Conservation (phyloP, 2,888 invertebrate species). For the Dusona sp. region DNA sequence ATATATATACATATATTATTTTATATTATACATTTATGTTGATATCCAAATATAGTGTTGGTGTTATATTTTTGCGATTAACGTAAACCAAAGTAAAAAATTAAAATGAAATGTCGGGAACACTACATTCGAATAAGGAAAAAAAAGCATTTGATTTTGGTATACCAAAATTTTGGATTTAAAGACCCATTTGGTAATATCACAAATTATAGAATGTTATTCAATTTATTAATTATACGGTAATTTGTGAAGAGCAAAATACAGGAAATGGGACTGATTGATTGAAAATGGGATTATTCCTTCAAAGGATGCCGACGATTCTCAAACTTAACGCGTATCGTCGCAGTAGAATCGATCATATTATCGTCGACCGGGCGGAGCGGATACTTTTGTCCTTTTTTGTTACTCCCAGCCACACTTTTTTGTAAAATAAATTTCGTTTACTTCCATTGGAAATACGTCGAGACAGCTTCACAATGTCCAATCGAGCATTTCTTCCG, state of each 20-base stretch:
- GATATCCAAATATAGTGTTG: not conserved
- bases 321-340: conserved; percentile 57
- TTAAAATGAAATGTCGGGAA: not conserved
- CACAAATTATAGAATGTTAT: not conserved
- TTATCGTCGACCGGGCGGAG: conserved; percentile 74
- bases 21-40: not conserved
- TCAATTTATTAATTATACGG: too few species aligned
- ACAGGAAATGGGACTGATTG: conserved; percentile 34
- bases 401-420: conserved; percentile 13
- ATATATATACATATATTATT: not conserved
- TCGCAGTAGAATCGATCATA: conserved; percentile 68
- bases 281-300: conserved; percentile 51
- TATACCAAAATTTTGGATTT: not conserved
- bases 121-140: not conserved
- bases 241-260: not conserved
- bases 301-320: conserved; percentile 66
- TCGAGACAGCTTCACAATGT: not conserved
- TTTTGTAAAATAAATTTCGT: conserved; percentile 27
- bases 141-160: not conserved
- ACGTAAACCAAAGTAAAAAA: not conserved
- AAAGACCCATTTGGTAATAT: not conserved
- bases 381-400: conserved; percentile 74
- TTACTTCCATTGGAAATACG: conserved; percentile 40
- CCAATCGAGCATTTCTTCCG: not conserved
- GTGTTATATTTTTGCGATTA: not conserved